phyloP scores from a whole-genome alignment of 2,113 vertebrate species.

The Astatoreochromis straeleni region DNA sequence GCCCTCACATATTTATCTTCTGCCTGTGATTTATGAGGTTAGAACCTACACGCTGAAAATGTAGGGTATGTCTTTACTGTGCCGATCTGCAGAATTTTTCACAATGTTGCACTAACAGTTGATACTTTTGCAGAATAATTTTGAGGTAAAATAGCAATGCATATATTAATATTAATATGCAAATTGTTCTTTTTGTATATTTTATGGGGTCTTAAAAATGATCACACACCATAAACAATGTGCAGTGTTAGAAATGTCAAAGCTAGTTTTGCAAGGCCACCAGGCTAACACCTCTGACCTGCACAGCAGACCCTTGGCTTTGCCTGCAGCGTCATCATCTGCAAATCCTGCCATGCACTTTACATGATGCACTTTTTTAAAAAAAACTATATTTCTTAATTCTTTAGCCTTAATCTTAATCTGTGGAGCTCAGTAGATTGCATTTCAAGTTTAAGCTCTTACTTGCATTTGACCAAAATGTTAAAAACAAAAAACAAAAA shows the following conservation, averaged over 20 bases:
- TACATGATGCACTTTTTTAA: not conserved
- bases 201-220: not conserved
- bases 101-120: not conserved
- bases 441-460: not conserved
- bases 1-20: constrained; percentile 75
- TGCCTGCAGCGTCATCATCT: not conserved
- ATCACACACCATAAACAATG: not conserved
- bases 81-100: not conserved
- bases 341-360: not conserved
- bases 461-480: not conserved
- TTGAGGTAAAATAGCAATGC: not conserved
- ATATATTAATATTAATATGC: not conserved
- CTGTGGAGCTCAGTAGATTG: not conserved
- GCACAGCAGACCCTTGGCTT: not conserved
- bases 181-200: not conserved
- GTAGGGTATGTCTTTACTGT: not conserved
- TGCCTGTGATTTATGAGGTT: constrained; percentile 69
- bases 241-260: not conserved
- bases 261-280: not conserved
- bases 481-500: not conserved
- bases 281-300: not conserved
- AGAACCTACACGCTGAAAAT: constrained; percentile 31
- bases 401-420: not conserved
- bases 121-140: not conserved
- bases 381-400: not conserved